Evolutionary conservation across 2,797 vertebrate genomes (phyloP).

Genomic region (Sebastes hubbsi): DNA sequence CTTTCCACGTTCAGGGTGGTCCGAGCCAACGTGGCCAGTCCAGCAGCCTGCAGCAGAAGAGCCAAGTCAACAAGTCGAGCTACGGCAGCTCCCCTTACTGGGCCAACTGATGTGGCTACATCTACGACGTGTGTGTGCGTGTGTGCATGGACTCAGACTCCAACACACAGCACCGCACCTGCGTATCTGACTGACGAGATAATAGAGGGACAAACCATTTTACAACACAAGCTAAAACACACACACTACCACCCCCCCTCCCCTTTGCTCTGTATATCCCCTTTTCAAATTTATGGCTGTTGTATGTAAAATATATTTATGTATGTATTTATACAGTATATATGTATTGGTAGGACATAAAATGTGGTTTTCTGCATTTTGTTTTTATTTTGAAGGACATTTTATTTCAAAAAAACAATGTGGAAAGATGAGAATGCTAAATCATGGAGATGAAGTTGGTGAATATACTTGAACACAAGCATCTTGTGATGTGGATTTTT

Average conservation of each 20-base stretch:
- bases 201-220: slow-evolving; percentile 75
- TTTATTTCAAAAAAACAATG: slow-evolving; percentile 81
- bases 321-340: slow-evolving; percentile 97
- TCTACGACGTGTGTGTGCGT: neutral
- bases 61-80: slow-evolving; percentile 95
- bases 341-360: slow-evolving; percentile 94
- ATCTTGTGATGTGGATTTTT: slow-evolving; percentile 83
- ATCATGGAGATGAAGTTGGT: slow-evolving; percentile 79
- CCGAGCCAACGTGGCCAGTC: slow-evolving; percentile 91
- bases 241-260: slow-evolving; percentile 79
- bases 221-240: slow-evolving; percentile 71
- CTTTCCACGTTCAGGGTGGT: slow-evolving; percentile 81
- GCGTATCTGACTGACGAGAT: slow-evolving; percentile 78
- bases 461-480: slow-evolving; percentile 86
- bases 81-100: slow-evolving; percentile 96
- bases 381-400: slow-evolving; percentile 85
- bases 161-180: slow-evolving; percentile 46
- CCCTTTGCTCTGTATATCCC: slow-evolving; percentile 86
- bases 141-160: slow-evolving; percentile 28
- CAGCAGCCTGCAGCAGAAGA: slow-evolving; percentile 95
- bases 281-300: slow-evolving; percentile 92
- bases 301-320: slow-evolving; percentile 99
- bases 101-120: slow-evolving; percentile 88
- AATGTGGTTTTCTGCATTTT: slow-evolving; percentile 89
- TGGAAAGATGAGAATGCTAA: slow-evolving; percentile 79